Conservation (phyloP, 2,888 invertebrate species). For the Polyommatus iphigenia region DNA sequence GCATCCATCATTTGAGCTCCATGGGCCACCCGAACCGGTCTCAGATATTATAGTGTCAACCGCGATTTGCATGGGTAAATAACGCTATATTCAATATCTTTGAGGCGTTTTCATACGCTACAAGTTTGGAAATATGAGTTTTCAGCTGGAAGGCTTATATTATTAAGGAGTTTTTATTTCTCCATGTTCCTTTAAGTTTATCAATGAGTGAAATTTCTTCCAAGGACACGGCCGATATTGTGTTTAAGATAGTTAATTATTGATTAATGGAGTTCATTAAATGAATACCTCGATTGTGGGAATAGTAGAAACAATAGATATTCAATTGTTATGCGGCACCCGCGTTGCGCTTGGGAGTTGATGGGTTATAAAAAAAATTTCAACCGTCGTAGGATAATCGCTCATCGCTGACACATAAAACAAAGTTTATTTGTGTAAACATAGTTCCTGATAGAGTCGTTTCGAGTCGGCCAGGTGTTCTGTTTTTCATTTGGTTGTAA, state of each 20-base stretch:
- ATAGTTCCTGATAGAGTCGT: background rate
- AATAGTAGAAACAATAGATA: too few species aligned
- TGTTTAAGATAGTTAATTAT: too few species aligned
- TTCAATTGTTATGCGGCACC: too few species aligned
- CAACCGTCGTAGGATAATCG: too few species aligned
- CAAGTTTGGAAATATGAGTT: background rate
- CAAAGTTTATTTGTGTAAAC: background rate
- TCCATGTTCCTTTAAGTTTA: background rate
- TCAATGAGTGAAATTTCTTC: too few species aligned
- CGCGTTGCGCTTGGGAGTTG: too few species aligned
- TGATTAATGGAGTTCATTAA: too few species aligned
- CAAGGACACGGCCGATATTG: too few species aligned
- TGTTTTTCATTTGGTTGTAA: slow-evolving; percentile 4
- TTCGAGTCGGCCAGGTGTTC: background rate
- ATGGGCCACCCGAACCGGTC: slow-evolving; percentile 22
- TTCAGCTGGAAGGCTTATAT: background rate
- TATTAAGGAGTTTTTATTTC: background rate
- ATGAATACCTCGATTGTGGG: too few species aligned
- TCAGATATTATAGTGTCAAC: slow-evolving; percentile 1
- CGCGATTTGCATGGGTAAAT: slow-evolving; percentile 26
- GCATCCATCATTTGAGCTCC: slow-evolving; percentile 61
- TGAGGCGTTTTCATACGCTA: background rate
- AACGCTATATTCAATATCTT: slow-evolving; percentile 19
- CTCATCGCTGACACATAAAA: background rate
- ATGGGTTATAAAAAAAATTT: too few species aligned